Conservation (phyloP, 2,113 vertebrate genomes). For the Pedionomus torquatus region DNA sequence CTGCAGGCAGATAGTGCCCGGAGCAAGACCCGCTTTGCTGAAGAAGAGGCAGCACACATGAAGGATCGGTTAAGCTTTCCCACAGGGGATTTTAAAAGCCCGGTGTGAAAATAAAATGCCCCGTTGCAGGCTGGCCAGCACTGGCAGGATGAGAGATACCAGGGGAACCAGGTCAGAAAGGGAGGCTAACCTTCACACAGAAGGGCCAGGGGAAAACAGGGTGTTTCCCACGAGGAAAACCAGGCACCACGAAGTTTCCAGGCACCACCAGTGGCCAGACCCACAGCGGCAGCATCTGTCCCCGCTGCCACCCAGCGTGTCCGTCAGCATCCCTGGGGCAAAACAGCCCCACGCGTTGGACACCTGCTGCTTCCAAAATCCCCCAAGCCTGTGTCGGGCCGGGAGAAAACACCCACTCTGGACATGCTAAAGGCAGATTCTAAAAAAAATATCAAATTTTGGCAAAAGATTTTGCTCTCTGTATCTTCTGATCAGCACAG, state of each 20-base stretch:
- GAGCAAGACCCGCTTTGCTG: neutral
- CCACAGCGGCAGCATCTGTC: accelerated
- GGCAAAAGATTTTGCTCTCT: neutral
- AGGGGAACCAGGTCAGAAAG: neutral
- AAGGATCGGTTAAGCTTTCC: neutral
- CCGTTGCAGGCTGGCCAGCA: neutral
- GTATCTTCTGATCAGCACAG: neutral
- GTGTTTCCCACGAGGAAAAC: too few species aligned
- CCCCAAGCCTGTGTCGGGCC: accelerated
- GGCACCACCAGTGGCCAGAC: neutral
- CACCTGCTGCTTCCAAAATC: neutral
- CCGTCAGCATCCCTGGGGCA: neutral
- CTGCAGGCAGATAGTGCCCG: neutral
- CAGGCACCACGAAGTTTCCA: neutral
- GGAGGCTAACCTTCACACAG: neutral
- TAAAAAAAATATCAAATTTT: neutral
- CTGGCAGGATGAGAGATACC: neutral
- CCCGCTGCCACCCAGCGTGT: neutral
- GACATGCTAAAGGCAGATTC: neutral
- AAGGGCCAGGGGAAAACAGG: neutral
- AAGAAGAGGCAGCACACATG: neutral
- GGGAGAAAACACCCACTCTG: neutral
- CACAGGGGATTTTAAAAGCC: neutral
- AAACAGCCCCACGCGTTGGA: neutral
- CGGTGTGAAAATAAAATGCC: neutral